Evolutionary conservation across 2,888 invertebrate species (phyloP).

Genomic region (Maniola hyperantus): DNA sequence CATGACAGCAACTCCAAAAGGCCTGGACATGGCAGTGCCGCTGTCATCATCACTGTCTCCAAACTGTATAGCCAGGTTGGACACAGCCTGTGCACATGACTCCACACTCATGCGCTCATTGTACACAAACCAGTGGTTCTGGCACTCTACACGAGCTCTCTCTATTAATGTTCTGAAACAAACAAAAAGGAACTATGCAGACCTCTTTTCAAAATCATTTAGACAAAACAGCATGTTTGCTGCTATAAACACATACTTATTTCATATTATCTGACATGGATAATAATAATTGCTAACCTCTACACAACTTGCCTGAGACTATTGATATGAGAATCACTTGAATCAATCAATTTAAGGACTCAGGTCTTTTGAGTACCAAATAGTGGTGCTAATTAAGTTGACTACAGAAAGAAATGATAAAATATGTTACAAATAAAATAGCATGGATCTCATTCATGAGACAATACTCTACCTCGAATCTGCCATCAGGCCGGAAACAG

Average conservation of each 20-base stretch:
- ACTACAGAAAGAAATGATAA: not conserved
- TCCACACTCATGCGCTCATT: constrained; percentile 98
- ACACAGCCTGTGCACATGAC: constrained; percentile 98
- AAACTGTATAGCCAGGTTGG: constrained; percentile 99
- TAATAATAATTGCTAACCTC: too few species aligned
- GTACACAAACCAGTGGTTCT: constrained; percentile 99
- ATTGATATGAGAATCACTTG: too few species aligned
- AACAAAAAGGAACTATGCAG: not conserved
- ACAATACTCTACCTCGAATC: constrained; percentile 87
- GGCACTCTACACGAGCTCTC: constrained; percentile 97
- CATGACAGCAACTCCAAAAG: constrained; percentile 99
- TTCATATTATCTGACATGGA: too few species aligned
- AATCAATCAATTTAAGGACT: too few species aligned
- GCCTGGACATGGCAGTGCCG: constrained; percentile 96
- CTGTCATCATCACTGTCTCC: constrained; percentile 99
- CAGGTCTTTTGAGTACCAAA: too few species aligned
- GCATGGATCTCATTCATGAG: not conserved
- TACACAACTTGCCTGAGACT: too few species aligned
- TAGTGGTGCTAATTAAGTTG: too few species aligned
- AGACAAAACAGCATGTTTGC: not conserved
- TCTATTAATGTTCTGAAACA: constrained; percentile 90
- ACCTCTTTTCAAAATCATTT: not conserved
- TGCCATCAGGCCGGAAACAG: constrained; percentile 98
- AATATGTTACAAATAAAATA: not conserved
- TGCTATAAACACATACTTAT: not conserved